Evolutionary conservation across 2,797 vertebrate genomes (phyloP).

Genomic region (Rhinichthys osculus): DNA sequence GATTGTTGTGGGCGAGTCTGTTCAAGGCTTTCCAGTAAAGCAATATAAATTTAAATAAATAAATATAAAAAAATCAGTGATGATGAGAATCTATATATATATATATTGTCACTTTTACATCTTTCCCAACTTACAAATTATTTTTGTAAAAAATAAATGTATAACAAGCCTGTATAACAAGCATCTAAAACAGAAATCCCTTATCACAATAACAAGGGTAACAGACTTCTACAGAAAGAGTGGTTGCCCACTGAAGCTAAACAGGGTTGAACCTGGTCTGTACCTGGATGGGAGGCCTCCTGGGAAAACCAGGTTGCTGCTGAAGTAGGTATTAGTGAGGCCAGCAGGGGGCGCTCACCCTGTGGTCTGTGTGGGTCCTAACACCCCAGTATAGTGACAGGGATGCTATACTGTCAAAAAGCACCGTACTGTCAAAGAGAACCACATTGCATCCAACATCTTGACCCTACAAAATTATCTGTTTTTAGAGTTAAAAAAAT

Average conservation of each 20-base stretch:
- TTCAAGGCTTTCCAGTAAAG: not conserved
- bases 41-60: not conserved
- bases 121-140: not conserved
- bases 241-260: too few relatives aligned
- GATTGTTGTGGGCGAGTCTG: not conserved
- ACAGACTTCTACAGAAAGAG: not conserved
- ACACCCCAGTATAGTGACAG: too few relatives aligned
- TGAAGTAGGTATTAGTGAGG: too few relatives aligned
- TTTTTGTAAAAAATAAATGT: not conserved
- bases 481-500: not conserved
- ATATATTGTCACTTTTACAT: not conserved
- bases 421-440: not conserved
- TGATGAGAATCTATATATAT: too few relatives aligned
- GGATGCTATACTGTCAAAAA: too few relatives aligned
- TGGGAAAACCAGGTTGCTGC: too few relatives aligned
- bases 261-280: too few relatives aligned
- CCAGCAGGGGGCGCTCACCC: too few relatives aligned
- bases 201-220: not conserved
- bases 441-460: not conserved
- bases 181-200: not conserved
- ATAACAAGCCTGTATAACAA: too few relatives aligned
- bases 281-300: too few relatives aligned
- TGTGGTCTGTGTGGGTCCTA: too few relatives aligned
- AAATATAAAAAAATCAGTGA: not conserved
- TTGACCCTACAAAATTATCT: not conserved